Evolutionary conservation across 92 coral and sea anemone genomes (phyloP).

Genomic region (Zoanthus sociatus): DNA sequence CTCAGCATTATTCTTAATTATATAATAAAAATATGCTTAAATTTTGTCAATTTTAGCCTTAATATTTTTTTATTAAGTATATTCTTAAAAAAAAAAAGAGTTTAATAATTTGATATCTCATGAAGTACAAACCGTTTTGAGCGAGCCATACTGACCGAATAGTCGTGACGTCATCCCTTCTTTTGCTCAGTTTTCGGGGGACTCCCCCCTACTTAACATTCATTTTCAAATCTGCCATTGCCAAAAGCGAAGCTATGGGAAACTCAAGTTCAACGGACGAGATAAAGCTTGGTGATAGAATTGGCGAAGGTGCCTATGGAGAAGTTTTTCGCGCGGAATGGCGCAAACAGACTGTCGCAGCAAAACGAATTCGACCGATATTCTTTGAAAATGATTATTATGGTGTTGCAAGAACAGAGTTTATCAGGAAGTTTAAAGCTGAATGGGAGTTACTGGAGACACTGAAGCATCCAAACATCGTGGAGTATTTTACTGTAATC

Average conservation of each 20-base stretch:
- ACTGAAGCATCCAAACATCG: slow-evolving; percentile 77
- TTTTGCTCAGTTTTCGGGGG: not conserved
- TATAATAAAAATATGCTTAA: no score
- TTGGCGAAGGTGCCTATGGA: slow-evolving; percentile 83
- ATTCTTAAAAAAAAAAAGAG: no score
- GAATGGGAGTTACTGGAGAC: slow-evolving; percentile 79
- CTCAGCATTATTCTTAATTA: no score
- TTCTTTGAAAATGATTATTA: slow-evolving; percentile 68
- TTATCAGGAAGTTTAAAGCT: slow-evolving; percentile 61
- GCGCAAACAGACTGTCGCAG: slow-evolving; percentile 74
- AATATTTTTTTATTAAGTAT: no score
- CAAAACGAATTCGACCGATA: slow-evolving; percentile 70
- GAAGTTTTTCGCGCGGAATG: slow-evolving; percentile 77
- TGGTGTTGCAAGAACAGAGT: slow-evolving; percentile 60
- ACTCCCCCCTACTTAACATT: not conserved
- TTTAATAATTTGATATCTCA: no score
- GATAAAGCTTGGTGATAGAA: slow-evolving; percentile 65
- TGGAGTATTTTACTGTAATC: slow-evolving; percentile 78
- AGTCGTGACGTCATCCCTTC: no score
- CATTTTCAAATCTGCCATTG: no score
- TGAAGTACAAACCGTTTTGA: no score
- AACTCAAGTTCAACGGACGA: slow-evolving; percentile 65
- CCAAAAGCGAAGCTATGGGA: slow-evolving; percentile 62
- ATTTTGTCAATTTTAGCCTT: no score
- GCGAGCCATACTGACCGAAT: no score